Conservation (phyloP, 2,113 vertebrate genomes). For the Toxostoma redivivum region DNA sequence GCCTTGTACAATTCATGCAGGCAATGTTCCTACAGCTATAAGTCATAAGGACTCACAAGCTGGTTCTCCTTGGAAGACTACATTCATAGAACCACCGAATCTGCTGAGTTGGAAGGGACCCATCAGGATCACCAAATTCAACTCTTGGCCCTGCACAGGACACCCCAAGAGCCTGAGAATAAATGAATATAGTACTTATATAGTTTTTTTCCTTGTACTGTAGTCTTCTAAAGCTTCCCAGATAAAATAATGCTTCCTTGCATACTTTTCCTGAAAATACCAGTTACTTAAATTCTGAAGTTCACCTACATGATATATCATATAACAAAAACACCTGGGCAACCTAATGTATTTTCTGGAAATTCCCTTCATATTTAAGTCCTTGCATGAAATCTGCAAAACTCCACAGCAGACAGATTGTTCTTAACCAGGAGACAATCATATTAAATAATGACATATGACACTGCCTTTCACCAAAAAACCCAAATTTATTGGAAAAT, state of each 20-base stretch:
- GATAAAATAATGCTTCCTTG: not conserved
- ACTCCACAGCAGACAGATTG: not conserved
- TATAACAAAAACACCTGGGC: not conserved
- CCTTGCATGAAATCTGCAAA: not conserved
- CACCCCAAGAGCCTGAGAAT: not conserved
- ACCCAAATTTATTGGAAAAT: not conserved
- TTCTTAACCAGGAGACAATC: not conserved
- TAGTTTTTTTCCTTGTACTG: not conserved
- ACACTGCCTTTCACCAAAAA: not conserved
- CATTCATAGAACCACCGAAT: not conserved
- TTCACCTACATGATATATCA: not conserved
- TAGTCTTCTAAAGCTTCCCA: not conserved
- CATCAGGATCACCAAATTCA: not conserved
- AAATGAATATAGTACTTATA: not conserved
- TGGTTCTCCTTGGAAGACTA: constrained; percentile 45
- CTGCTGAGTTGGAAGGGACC: not conserved
- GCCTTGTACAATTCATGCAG: constrained; percentile 39
- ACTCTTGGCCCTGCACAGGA: not conserved
- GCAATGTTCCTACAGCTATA: constrained; percentile 38
- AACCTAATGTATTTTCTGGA: not conserved
- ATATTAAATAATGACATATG: not conserved
- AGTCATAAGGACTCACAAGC: constrained; percentile 50
- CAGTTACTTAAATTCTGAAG: not conserved
- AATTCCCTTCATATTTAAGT: not conserved
- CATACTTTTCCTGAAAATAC: not conserved